Evolutionary conservation across 2,888 invertebrate species (phyloP).

Genomic region (Arrhopalites spinosus): DNA sequence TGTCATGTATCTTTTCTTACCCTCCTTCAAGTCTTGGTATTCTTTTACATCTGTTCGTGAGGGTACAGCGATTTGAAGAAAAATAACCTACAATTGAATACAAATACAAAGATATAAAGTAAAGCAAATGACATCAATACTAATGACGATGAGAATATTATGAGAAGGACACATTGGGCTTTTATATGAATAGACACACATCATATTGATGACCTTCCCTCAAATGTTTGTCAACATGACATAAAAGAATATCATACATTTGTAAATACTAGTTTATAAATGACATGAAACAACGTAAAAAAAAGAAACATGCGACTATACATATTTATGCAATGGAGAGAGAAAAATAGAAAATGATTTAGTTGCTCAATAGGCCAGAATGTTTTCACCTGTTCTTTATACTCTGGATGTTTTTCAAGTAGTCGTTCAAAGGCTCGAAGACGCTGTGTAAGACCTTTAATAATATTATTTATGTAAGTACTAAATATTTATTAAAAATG

Average conservation of each 20-base stretch:
- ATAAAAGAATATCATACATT: too few relatives aligned
- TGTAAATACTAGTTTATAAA: too few relatives aligned
- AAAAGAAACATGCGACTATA: neutral
- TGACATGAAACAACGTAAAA: too few relatives aligned
- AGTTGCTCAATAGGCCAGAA: neutral
- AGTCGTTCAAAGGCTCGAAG: constrained; percentile 81
- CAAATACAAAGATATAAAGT: neutral
- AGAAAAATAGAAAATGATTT: neutral
- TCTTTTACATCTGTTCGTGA: constrained; percentile 88
- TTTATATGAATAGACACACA: neutral
- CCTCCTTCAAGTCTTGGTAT: constrained; percentile 86
- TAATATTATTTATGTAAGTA: too few relatives aligned
- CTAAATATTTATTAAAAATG: too few relatives aligned
- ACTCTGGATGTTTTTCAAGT: constrained; percentile 81
- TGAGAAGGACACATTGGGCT: neutral
- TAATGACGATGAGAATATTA: neutral
- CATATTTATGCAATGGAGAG: neutral
- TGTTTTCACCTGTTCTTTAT: constrained; percentile 72
- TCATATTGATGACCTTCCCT: too few relatives aligned
- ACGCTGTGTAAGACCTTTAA: constrained; percentile 82
- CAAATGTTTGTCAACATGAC: too few relatives aligned
- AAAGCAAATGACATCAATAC: neutral
- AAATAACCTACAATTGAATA: constrained; percentile 26
- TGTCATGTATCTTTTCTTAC: too few relatives aligned
- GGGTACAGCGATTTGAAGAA: constrained; percentile 68